These are phyloP conservation scores for Salminus brasiliensis DNA, from an alignment of 2,113 vertebrate genomes.

Conservation along the genomic window DNA sequence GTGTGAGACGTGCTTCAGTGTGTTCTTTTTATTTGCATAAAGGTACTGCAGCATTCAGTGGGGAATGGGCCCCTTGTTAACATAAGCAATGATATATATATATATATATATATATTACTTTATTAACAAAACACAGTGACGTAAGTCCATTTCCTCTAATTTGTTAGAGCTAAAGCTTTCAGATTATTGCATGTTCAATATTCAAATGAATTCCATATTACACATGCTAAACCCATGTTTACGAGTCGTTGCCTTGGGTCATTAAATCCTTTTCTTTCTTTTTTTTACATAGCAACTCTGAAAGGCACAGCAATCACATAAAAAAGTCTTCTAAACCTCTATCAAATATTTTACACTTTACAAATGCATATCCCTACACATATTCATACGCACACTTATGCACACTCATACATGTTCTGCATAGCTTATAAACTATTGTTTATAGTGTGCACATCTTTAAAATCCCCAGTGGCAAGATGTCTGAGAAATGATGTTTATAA, in stretches of 20 bases:
- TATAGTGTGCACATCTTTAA: not conserved
- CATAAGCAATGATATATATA: not conserved
- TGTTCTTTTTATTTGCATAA: conserved; percentile 8
- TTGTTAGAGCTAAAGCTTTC: not conserved
- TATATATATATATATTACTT: no score
- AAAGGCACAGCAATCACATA: not conserved
- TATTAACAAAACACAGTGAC: not conserved
- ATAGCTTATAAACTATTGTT: not conserved
- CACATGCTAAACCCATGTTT: not conserved
- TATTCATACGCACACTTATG: not conserved
- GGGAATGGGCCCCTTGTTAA: not conserved
- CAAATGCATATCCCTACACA: not conserved
- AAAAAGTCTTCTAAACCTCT: not conserved
- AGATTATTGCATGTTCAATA: not conserved
- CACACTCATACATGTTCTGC: not conserved
- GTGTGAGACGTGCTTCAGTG: no score
- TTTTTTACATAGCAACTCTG: not conserved
- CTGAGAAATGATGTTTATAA: not conserved
- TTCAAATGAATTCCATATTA: not conserved
- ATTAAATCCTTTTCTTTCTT: not conserved
- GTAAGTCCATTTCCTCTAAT: not conserved
- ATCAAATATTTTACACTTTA: not conserved
- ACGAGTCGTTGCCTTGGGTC: not conserved
- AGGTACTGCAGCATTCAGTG: not conserved
- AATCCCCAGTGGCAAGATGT: not conserved